Evolutionary conservation across 2,888 invertebrate genomes (phyloP), one percentile per base, ranked within the genome.

Genomic region (Sabatieria punctata): DNA sequence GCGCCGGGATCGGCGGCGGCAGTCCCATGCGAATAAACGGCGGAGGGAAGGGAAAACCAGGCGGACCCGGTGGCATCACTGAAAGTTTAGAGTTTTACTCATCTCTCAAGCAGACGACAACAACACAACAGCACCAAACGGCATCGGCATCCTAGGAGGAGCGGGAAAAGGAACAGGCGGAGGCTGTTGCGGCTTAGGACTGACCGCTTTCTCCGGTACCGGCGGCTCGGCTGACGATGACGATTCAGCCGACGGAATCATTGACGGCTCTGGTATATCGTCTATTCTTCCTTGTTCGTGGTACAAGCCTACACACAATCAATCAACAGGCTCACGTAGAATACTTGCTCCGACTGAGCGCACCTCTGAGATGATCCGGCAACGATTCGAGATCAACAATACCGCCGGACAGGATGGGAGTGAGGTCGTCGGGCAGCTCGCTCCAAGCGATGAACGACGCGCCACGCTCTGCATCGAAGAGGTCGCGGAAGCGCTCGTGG

Each of bases 381-480:
- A 61, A 45, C 1, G 57, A 54, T 13, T 58, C 57, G 2, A 58
- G 22, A 43, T 61, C 61, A 41, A 62, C 39, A 39, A 49, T 50
- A 2, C 54, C 55, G 4, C 56, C 59, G 37, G 57, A 57, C 41
- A 58, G 54, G 45, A 51, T 52, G 33, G 51, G 51, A 46, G 48
- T 54, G 45, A 57, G 45, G 43, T 56, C 52, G 2, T 33, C 36
- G 23, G 59, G 58, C 41, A 58, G 48, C 65, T 83, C 82, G 37
- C 67, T 71, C 81, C 82, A 89, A 1, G 95, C 93, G 55, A 97
- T 80, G 68, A 89, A 91, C 25, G 86, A 84, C 8, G 85, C 88
- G 33, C 97, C 97, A 25, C 79, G 71, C 52, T 93, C 91, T 1
- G 83, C 81, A 69, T 95, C 91, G 93, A 95, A 97, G 68, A 82